phyloP scores from a whole-genome alignment of 2,888 invertebrate species.

The Criorhina ranunculi region DNA sequence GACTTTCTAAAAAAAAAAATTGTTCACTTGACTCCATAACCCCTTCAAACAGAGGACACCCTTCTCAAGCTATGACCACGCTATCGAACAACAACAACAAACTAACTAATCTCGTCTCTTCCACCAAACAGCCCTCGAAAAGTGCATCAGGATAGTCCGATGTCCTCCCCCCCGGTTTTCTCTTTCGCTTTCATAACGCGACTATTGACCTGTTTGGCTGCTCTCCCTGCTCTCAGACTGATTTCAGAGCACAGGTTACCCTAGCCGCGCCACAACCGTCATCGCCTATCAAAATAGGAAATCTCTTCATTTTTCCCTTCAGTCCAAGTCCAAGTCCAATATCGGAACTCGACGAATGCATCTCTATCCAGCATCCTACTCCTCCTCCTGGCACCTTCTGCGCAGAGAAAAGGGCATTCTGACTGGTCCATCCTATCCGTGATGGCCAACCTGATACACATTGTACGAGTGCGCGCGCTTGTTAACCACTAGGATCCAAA shows the following conservation, averaged over 20 bases:
- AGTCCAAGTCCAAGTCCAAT: constrained; percentile 24
- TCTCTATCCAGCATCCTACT: constrained; percentile 67
- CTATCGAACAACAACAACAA: constrained; percentile 2
- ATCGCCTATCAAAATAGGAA: constrained; percentile 71
- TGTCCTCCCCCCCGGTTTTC: constrained; percentile 27
- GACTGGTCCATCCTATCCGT: constrained; percentile 39
- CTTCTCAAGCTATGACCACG: constrained; percentile 11
- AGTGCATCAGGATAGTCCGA: constrained; percentile 14
- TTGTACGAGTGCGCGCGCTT: constrained; percentile 37
- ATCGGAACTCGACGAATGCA: constrained; percentile 71
- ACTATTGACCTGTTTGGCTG: constrained; percentile 55
- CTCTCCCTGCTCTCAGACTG: constrained; percentile 25
- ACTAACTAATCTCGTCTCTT: constrained; percentile 32
- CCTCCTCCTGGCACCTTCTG: constrained; percentile 54
- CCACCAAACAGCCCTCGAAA: constrained; percentile 14
- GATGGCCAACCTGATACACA: constrained; percentile 66
- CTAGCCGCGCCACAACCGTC: constrained; percentile 54
- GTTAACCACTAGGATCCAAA: constrained; percentile 31
- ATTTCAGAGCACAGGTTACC: constrained; percentile 61
- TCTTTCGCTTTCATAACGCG: constrained; percentile 59
- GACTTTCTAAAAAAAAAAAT: not conserved
- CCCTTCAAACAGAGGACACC: not conserved
- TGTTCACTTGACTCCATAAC: not conserved
- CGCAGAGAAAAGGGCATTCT: constrained; percentile 58
- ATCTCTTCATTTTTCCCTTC: constrained; percentile 71